These are phyloP conservation scores for Schizopygopsis malacanthus DNA, from an alignment of 2,797 vertebrate genomes.

Conservation along the genomic window DNA sequence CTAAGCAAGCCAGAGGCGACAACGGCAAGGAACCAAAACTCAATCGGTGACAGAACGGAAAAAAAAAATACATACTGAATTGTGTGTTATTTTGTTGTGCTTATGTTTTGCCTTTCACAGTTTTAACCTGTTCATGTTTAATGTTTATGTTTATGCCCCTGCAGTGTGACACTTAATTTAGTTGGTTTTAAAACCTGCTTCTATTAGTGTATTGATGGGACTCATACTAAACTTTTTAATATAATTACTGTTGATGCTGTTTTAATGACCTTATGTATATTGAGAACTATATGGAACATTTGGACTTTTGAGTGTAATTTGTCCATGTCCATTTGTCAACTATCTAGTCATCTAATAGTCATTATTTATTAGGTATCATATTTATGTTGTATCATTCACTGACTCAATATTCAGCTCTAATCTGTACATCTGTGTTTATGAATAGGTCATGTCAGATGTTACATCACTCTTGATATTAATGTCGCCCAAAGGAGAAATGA, in stretches of 20 bases:
- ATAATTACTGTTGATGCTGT: neutral
- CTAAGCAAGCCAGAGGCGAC: too few relatives aligned
- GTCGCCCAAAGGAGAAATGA: neutral
- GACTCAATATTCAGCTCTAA: neutral
- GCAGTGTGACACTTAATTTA: neutral
- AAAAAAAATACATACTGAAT: neutral
- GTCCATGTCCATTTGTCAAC: neutral
- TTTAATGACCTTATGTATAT: neutral
- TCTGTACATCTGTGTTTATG: neutral
- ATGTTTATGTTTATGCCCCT: neutral
- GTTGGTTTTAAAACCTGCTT: neutral
- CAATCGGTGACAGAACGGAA: too few relatives aligned
- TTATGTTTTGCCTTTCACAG: neutral
- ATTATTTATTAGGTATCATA: neutral
- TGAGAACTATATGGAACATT: neutral
- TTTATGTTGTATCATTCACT: neutral
- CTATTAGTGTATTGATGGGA: neutral
- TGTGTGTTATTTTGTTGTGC: neutral
- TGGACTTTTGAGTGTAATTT: neutral
- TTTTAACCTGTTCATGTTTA: neutral
- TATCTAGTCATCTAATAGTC: neutral
- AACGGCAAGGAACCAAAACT: too few relatives aligned
- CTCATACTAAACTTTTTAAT: neutral
- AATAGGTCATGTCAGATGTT: neutral
- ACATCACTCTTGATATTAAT: conserved; percentile 10